phyloP scores from a whole-genome alignment of 2,113 vertebrate species.

The Loxodonta africana region DNA sequence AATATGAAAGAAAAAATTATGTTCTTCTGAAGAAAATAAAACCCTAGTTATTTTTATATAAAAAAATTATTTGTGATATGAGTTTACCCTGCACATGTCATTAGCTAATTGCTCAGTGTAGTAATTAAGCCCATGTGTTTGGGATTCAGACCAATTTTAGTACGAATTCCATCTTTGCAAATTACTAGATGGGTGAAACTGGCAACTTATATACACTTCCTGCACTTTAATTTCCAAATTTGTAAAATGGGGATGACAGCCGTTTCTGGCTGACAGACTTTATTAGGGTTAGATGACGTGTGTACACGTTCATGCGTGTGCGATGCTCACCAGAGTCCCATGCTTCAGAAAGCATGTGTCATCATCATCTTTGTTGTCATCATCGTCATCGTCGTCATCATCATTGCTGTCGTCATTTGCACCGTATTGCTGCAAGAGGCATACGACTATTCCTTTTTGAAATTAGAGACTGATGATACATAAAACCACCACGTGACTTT shows the following conservation, averaged over 20 bases:
- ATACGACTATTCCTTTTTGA: neutral
- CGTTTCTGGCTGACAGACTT: neutral
- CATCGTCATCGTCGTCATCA: neutral
- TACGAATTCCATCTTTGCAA: neutral
- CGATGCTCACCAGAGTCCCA: neutral
- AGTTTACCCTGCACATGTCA: accelerated
- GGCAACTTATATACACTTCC: neutral
- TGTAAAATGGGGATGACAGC: neutral
- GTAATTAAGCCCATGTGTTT: neutral
- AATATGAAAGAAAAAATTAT: neutral
- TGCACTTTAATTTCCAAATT: neutral
- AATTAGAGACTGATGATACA: neutral
- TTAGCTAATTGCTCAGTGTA: too few species aligned
- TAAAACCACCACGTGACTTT: neutral
- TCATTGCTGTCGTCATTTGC: neutral
- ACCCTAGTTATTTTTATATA: neutral
- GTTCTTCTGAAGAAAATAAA: neutral
- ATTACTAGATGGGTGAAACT: neutral
- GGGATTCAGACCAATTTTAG: neutral
- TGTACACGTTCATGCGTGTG: neutral
- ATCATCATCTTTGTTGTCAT: neutral
- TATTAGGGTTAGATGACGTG: neutral
- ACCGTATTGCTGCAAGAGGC: neutral
- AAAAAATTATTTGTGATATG: neutral
- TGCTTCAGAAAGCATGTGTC: neutral